phyloP scores from a whole-genome alignment of 2,797 vertebrate genomes.

The Heteromormyrus szaboi region DNA sequence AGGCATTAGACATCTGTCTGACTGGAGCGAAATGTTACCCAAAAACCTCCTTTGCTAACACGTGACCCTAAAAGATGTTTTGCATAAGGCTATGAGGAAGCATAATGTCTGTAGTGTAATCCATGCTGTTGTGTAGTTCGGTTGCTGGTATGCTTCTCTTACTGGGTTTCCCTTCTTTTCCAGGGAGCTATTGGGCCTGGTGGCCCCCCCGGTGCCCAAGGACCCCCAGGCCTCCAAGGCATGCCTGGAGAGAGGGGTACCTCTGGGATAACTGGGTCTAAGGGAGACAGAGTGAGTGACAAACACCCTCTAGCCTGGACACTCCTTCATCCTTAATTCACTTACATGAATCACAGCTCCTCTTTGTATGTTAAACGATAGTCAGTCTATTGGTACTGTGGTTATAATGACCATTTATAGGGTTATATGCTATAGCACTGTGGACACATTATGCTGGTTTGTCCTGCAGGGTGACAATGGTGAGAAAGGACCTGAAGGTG shows the following conservation, averaged over 20 bases:
- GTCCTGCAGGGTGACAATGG: slow-evolving; percentile 78
- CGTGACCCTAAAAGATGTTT: not conserved
- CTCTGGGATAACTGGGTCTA: slow-evolving; percentile 81
- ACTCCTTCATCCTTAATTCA: not conserved
- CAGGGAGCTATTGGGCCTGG: slow-evolving; percentile 83
- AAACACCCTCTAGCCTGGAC: not conserved
- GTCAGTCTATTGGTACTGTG: not conserved
- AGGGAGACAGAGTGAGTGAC: slow-evolving; percentile 87
- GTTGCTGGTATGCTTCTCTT: not conserved
- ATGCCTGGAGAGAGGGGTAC: slow-evolving; percentile 95
- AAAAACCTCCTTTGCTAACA: not conserved
- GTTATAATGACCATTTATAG: not conserved
- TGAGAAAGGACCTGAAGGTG: slow-evolving; percentile 89
- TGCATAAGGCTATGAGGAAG: not conserved
- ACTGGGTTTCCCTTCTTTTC: not conserved
- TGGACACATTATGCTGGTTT: slow-evolving; percentile 19
- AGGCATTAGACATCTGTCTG: not conserved
- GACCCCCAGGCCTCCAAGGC: slow-evolving; percentile 87
- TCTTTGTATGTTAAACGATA: not conserved
- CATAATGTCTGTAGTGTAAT: not conserved
- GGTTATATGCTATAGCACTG: not conserved
- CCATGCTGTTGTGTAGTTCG: not conserved
- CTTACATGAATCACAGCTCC: not conserved
- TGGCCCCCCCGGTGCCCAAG: slow-evolving; percentile 75
- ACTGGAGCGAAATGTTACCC: not conserved